Percentiles rank a stretch among this genome's conserved stretches.
Conservation (phyloP, 2,888 invertebrate species). For the Drosophila lacicola region DNA sequence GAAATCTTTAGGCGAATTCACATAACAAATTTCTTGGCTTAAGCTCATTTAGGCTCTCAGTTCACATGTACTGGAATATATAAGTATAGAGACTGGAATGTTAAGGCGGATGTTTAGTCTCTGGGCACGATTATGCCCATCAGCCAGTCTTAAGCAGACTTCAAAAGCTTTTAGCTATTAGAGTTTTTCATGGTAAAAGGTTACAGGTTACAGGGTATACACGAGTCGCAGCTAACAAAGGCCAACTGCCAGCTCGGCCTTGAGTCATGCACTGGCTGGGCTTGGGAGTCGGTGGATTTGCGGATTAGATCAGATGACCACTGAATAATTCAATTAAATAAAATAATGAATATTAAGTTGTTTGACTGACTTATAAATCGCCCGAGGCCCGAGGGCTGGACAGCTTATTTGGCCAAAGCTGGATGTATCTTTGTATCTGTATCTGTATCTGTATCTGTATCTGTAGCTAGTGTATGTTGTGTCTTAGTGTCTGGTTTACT, state of each 20-base stretch:
- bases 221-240: background rate
- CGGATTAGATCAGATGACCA: constrained; percentile 39
- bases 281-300: constrained; percentile 2
- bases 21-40: too few species aligned
- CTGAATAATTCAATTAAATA: constrained; percentile 77
- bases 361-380: constrained; percentile 39
- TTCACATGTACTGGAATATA: too few species aligned
- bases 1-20: too few species aligned
- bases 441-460: constrained; percentile 11
- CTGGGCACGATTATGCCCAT: too few species aligned
- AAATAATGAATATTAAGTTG: constrained; percentile 77
- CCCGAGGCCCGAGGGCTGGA: background rate
- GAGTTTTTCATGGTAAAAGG: too few species aligned
- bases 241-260: constrained; percentile 1
- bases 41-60: too few species aligned
- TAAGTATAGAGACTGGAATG: too few species aligned
- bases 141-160: too few species aligned
- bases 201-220: background rate
- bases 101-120: too few species aligned
- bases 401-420: constrained; percentile 5
- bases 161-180: too few species aligned
- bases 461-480: constrained; percentile 11
- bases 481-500: constrained; percentile 71
- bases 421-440: background rate
- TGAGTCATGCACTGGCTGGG: constrained; percentile 5